Conservation (phyloP, 2,888 invertebrate species). For the Ditula angustiorana region DNA sequence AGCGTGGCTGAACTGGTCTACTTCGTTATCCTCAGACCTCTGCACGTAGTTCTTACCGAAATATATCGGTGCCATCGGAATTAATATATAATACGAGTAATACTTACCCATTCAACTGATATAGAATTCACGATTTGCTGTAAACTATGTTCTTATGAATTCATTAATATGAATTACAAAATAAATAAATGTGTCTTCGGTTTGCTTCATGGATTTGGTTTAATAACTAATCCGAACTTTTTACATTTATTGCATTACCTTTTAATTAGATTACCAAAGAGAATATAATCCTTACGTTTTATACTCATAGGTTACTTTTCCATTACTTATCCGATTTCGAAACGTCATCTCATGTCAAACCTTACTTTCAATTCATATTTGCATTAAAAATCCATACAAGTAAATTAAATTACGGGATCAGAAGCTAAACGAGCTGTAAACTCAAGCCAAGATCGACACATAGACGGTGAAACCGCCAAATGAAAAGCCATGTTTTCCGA, state of each 20-base stretch:
- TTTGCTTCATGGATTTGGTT: too few species aligned
- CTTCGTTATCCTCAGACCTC: constrained; percentile 71
- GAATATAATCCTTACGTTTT: too few species aligned
- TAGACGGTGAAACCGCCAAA: not conserved
- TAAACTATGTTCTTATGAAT: too few species aligned
- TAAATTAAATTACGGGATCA: too few species aligned
- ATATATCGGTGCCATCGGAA: constrained; percentile 29
- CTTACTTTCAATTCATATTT: not conserved
- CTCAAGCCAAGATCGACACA: not conserved
- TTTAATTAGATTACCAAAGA: too few species aligned
- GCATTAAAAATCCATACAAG: not conserved
- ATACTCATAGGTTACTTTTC: too few species aligned
- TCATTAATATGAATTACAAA: too few species aligned
- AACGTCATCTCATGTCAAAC: not conserved
- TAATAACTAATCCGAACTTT: too few species aligned
- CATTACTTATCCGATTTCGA: not conserved
- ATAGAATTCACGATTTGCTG: too few species aligned
- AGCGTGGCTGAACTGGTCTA: constrained; percentile 76
- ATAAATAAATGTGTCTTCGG: too few species aligned
- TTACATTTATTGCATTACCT: too few species aligned
- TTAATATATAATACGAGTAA: not conserved
- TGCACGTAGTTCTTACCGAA: constrained; percentile 57
- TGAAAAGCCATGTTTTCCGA: constrained; percentile 55
- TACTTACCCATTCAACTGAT: too few species aligned
- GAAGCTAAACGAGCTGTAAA: not conserved